Percentiles rank a stretch among this genome's conserved stretches.
Conservation (phyloP, 2,797 vertebrate species). For the Bovichtus diacanthus region DNA sequence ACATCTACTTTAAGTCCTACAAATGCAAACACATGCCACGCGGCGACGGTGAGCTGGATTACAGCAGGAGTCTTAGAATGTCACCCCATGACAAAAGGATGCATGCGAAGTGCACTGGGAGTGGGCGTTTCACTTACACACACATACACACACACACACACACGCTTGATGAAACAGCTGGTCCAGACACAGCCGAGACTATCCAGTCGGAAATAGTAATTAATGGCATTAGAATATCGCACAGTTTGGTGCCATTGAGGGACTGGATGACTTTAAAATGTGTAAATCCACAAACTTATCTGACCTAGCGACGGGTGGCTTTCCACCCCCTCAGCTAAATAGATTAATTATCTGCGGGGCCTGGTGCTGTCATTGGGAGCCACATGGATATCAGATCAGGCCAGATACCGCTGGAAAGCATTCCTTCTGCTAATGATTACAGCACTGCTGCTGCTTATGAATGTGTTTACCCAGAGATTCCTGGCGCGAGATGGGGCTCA, state of each 20-base stretch:
- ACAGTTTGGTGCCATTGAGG: slow-evolving; percentile 83
- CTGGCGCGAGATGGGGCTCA: slow-evolving; percentile 23
- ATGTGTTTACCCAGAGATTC: slow-evolving; percentile 62
- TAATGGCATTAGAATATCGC: slow-evolving; percentile 86
- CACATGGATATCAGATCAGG: slow-evolving; percentile 73
- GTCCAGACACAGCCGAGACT: slow-evolving; percentile 83
- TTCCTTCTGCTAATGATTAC: slow-evolving; percentile 72
- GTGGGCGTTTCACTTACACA: slow-evolving; percentile 52
- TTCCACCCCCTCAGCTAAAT: slow-evolving; percentile 79
- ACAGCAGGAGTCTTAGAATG: slow-evolving; percentile 66
- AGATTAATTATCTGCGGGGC: slow-evolving; percentile 81
- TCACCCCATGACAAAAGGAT: slow-evolving; percentile 62
- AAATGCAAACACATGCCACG: slow-evolving; percentile 10
- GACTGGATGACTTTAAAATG: slow-evolving; percentile 85
- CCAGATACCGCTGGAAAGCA: slow-evolving; percentile 66
- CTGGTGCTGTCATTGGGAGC: slow-evolving; percentile 69
- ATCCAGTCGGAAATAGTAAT: slow-evolving; percentile 87
- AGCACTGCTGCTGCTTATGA: slow-evolving; percentile 57
- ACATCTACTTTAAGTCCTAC: slow-evolving; percentile 20
- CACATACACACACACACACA: slow-evolving; percentile 20
- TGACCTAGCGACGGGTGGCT: slow-evolving; percentile 76
- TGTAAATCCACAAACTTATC: slow-evolving; percentile 84
- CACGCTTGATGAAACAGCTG: slow-evolving; percentile 83
- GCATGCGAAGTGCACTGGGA: slow-evolving; percentile 61
- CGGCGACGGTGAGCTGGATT: slow-evolving; percentile 57